These are phyloP conservation scores for Rafetus swinhoei DNA, from an alignment of 2,113 vertebrate genomes.

Conservation along the genomic window DNA sequence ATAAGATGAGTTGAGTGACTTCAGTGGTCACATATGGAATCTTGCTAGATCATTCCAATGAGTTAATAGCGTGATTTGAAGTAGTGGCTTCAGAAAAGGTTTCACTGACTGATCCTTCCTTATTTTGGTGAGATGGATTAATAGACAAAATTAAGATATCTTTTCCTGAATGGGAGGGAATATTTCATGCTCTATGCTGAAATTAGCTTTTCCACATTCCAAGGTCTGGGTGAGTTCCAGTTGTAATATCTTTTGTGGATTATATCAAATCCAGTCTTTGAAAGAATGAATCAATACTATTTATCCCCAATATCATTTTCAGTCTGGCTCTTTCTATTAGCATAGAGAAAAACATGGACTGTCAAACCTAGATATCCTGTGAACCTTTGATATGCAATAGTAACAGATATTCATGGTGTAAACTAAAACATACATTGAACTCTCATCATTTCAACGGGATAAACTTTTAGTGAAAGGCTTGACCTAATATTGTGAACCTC, in stretches of 20 bases:
- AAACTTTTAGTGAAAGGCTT: not conserved
- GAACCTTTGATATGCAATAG: not conserved
- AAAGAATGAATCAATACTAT: not conserved
- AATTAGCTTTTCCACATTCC: not conserved
- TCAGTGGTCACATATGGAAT: not conserved
- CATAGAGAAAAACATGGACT: not conserved
- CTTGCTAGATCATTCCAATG: not conserved
- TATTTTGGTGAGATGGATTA: not conserved
- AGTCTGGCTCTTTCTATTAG: not conserved
- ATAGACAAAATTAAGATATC: not conserved
- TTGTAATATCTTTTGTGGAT: not conserved
- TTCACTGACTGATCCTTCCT: not conserved
- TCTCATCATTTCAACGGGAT: not conserved
- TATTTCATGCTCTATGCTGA: not conserved
- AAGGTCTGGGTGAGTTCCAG: not conserved
- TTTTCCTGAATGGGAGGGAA: not conserved
- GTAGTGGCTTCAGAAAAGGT: not conserved
- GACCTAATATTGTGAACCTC: not conserved
- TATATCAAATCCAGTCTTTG: not conserved
- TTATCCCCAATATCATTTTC: not conserved
- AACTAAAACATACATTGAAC: not conserved
- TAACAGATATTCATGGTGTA: not conserved
- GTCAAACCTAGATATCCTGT: not conserved
- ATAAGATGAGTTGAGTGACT: not conserved
- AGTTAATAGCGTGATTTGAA: not conserved